Conservation (phyloP, 2,797 vertebrate genomes). For the Scleropages formosus region DNA sequence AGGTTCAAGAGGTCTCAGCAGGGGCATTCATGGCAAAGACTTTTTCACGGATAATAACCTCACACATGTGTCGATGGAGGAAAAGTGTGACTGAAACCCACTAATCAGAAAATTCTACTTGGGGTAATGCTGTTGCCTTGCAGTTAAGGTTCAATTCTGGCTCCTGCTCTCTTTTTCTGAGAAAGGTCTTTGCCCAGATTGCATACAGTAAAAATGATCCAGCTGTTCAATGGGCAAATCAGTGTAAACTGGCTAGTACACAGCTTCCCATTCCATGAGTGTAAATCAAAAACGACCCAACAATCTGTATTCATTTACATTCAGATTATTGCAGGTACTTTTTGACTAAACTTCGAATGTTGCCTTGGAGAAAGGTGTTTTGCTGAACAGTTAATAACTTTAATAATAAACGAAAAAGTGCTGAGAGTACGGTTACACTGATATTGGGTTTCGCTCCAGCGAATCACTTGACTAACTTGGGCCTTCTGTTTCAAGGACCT, state of each 20-base stretch:
- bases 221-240: no score
- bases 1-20: background rate
- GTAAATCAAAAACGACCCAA: no score
- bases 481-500: background rate
- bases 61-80: background rate
- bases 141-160: background rate
- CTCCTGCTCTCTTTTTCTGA: no score
- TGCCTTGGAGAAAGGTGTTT: no score
- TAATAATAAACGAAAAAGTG: background rate
- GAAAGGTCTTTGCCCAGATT: background rate
- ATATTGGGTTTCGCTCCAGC: background rate
- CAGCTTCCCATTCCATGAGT: no score
- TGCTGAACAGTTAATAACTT: no score
- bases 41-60: constrained; percentile 1
- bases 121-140: background rate
- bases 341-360: no score
- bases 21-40: background rate
- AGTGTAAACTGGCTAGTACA: no score
- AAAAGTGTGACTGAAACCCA: background rate
- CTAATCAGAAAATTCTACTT: no score
- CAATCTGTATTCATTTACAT: no score
- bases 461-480: background rate
- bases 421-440: background rate
- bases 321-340: no score
- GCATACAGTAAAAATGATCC: background rate